Evolutionary conservation across 1,140 invertebrate genomes (phyloP), one percentile per base, ranked within the genome.

Genomic region (Lepidurus couesii): DNA sequence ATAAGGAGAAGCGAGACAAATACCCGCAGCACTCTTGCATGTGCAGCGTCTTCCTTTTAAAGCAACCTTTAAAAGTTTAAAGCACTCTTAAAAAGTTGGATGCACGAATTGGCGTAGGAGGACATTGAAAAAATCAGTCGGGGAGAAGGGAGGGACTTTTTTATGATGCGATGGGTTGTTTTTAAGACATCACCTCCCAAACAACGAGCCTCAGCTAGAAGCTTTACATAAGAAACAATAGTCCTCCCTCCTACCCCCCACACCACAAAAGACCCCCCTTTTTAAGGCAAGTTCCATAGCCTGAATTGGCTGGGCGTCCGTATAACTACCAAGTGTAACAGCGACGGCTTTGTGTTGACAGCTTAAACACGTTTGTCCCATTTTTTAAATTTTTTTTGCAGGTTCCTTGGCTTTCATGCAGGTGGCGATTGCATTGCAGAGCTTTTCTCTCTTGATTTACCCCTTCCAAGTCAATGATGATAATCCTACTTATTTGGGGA

Each of bases 71-170:
- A n/a, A n/a, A n/a, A n/a, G n/a, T 21, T 65, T 4, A 65, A 65
- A 21, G 34, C 34, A 4, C 0, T 65, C n/a, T 65, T 21, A 13
- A 9, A 34, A 34, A 34, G 34, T 34, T 34, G 53, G 16, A n/a
- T 65, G 53, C 53, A 65, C 53, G 53, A 65, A 65, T 13, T 65
- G 53, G 53, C 53, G 53, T 65, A 65, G 53, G 53, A 65, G 53
- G 53, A 65, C 53, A 65, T 65, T 65, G 34, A 34, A 65, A 65
- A 65, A 65, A 65, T 65, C 53, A 65, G 53, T 65, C 53, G 53
- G 21, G 53, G 47, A 11, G 47, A 65, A 21, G 8, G 47, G 47
- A 65, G 47, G 47, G 21, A 65, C 21, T 65, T 65, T 47, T 65
- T 65, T 65, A 13, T 65, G 16, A 7, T 21, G n/a, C 6, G 16